These are phyloP conservation scores for Melanotaenia boesemani DNA, from an alignment of 2,797 vertebrate species.

Conservation along the genomic window DNA sequence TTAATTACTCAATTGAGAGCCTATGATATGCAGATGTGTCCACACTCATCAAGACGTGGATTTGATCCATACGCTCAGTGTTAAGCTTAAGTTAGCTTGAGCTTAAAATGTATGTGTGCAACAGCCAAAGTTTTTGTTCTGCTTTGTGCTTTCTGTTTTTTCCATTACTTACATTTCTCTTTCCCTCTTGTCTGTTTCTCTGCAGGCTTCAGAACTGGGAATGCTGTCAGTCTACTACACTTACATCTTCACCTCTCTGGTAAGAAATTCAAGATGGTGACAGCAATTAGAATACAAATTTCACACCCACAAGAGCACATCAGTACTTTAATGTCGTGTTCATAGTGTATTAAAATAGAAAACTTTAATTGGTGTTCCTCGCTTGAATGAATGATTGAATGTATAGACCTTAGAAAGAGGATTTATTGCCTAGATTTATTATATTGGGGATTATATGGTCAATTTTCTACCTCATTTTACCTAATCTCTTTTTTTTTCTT, in stretches of 20 bases:
- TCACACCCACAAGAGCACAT: constrained; percentile 32
- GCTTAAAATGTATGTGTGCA: constrained; percentile 36
- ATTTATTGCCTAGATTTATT: constrained; percentile 31
- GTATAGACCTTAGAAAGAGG: constrained; percentile 28
- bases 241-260: constrained; percentile 99
- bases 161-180: constrained; percentile 17
- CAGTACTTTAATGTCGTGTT: constrained; percentile 8
- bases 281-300: constrained; percentile 27
- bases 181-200: constrained; percentile 55
- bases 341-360: constrained; percentile 22
- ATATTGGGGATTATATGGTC: constrained; percentile 7
- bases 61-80: constrained; percentile 66
- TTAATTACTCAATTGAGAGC: constrained; percentile 71
- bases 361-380: constrained; percentile 33
- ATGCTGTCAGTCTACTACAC: constrained; percentile 98
- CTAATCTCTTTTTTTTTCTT: background rate
- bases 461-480: constrained; percentile 31
- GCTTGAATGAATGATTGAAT: constrained; percentile 42
- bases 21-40: constrained; percentile 70
- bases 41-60: constrained; percentile 69
- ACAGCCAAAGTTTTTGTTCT: constrained; percentile 13
- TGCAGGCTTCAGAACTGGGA: constrained; percentile 95
- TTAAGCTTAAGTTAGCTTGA: constrained; percentile 49
- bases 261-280: constrained; percentile 75
- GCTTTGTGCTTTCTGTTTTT: background rate